Evolutionary conservation across 2,888 invertebrate genomes (phyloP).

Genomic region (Seira ritae): DNA sequence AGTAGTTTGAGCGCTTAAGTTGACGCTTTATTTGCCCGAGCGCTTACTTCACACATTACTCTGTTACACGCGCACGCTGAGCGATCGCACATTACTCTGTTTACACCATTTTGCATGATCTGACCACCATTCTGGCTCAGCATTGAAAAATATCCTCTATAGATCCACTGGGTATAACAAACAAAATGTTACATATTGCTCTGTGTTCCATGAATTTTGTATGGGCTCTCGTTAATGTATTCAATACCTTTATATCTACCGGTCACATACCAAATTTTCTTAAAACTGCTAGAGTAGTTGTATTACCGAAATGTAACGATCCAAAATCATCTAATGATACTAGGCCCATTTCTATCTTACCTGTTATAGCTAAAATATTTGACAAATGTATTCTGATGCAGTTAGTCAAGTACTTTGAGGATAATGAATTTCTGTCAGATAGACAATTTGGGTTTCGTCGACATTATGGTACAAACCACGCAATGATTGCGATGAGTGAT

Average conservation of each 20-base stretch:
- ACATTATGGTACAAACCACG: slow-evolving; percentile 13
- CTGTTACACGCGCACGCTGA: too few relatives aligned
- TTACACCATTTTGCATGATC: too few relatives aligned
- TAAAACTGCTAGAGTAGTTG: slow-evolving; percentile 24
- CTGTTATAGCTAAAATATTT: slow-evolving; percentile 30
- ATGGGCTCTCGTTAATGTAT: too few relatives aligned
- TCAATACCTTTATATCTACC: not conserved
- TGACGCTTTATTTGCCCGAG: too few relatives aligned
- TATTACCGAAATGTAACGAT: slow-evolving; percentile 33
- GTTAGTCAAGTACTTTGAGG: slow-evolving; percentile 16
- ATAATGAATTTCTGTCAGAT: slow-evolving; percentile 21
- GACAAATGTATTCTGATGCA: slow-evolving; percentile 43
- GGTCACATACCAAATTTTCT: not conserved
- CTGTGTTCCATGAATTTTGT: not conserved
- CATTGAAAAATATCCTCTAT: too few relatives aligned
- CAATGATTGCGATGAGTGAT: slow-evolving; percentile 37
- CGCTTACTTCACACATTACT: too few relatives aligned
- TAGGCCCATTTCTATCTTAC: slow-evolving; percentile 44
- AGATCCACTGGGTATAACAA: slow-evolving; percentile 18
- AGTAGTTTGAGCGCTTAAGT: too few relatives aligned
- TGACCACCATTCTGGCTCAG: too few relatives aligned
- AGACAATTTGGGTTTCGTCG: slow-evolving; percentile 49
- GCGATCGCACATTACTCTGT: too few relatives aligned
- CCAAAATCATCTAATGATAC: slow-evolving; percentile 20
- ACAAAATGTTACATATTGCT: not conserved